These are phyloP conservation scores for Melanogrammus aeglefinus DNA, from an alignment of 2,797 vertebrate genomes.

Conservation along the genomic window DNA sequence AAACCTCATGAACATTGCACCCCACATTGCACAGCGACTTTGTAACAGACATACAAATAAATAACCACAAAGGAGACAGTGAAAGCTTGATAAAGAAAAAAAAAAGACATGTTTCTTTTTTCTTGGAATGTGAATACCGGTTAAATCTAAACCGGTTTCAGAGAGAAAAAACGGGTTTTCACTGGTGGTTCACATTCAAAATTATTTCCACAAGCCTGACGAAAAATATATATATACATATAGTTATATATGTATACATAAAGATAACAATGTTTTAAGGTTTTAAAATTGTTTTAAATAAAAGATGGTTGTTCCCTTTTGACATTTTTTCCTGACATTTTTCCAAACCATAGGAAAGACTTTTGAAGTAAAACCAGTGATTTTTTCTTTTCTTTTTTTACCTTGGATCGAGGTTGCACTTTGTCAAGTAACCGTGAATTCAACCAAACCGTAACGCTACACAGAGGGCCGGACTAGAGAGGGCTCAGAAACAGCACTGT, in stretches of 20 bases:
- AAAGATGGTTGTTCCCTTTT: slow-evolving; percentile 31
- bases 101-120: neutral
- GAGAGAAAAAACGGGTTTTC: neutral
- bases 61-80: neutral
- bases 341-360: slow-evolving; percentile 33
- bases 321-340: slow-evolving; percentile 37
- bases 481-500: slow-evolving; percentile 70
- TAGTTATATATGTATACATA: neutral
- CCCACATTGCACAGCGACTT: slow-evolving; percentile 5
- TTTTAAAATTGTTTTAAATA: slow-evolving; percentile 4
- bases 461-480: slow-evolving; percentile 34
- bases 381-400: neutral
- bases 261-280: slow-evolving; percentile 21
- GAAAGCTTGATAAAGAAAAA: neutral
- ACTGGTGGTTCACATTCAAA: neutral
- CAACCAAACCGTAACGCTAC: slow-evolving; percentile 25
- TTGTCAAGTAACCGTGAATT: slow-evolving; percentile 36
- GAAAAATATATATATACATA: slow-evolving; percentile 21
- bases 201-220: slow-evolving; percentile 35
- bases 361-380: slow-evolving; percentile 35
- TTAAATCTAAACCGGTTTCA: neutral
- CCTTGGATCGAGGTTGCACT: slow-evolving; percentile 10
- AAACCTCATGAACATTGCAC: neutral
- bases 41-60: slow-evolving; percentile 4
- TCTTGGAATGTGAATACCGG: slow-evolving; percentile 1